phyloP scores from a whole-genome alignment of 1,140 invertebrate species.

The Penaeus vannamei region DNA sequence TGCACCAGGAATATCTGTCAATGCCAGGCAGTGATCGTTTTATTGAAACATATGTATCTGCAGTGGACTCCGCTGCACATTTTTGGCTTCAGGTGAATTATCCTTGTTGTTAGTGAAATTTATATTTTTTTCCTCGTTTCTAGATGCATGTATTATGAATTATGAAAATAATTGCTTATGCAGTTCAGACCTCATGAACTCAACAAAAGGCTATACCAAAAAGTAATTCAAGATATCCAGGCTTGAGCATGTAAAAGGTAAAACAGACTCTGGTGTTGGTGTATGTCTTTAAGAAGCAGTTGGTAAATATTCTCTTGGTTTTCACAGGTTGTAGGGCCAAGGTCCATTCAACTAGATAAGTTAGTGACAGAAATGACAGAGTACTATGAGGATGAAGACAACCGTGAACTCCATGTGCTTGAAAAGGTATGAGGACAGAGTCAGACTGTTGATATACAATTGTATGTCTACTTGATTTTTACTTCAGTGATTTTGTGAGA shows the following conservation, averaged over 20 bases:
- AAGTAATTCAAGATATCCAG: too few species aligned
- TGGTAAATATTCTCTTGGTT: too few species aligned
- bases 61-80: conserved; percentile 81
- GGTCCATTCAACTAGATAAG: conserved; percentile 80
- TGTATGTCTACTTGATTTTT: too few species aligned
- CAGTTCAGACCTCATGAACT: not conserved
- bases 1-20: conserved; percentile 66
- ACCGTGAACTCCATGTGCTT: conserved; percentile 51
- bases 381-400: conserved; percentile 76
- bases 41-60: conserved; percentile 86
- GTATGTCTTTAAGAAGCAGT: too few species aligned
- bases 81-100: conserved; percentile 86
- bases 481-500: too few species aligned
- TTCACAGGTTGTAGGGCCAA: conserved; percentile 75
- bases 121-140: not conserved
- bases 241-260: too few species aligned
- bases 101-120: not conserved
- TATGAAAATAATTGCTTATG: too few species aligned
- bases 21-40: conserved; percentile 73
- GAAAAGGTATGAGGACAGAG: conserved; percentile 35
- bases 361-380: conserved; percentile 84
- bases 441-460: too few species aligned
- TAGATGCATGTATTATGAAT: not conserved
- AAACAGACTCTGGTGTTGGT: too few species aligned
- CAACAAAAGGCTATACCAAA: not conserved